Base-by-base conservation (phyloP, 92 coral and sea anemone species). In the Actinernus sp. region DNA sequence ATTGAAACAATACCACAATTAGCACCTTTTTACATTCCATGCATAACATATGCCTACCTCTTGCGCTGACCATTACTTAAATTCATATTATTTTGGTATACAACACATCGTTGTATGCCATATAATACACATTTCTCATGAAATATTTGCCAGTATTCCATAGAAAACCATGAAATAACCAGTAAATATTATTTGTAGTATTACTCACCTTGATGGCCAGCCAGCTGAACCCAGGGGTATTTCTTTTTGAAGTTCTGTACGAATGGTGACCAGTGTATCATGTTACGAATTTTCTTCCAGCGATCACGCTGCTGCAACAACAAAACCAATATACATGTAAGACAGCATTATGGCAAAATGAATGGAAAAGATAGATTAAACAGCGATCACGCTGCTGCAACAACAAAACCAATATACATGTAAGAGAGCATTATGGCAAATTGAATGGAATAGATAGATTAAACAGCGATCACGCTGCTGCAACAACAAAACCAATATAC, bases 211-310 rank as follows among this genome's bases (percentile, higher is more conserved):
- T 91, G 98, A 46, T 94, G 98, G 27, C 98, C 98, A 33, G 98
- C 98, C 36, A 94, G 88, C 58, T 94, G 98, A 2, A 94, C 97
- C 98, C 98, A 94, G 1, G 98, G 98, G 71, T 91, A 91, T 65
- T 94, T 94, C 90, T 91, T 94, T 58, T 94, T 94, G 55, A 87
- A 91, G 61, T 76, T 87, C 64, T 94, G 96, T 31, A 88, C 98
- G 88, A 94, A 91, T 0, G 97, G 98, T 0, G 97, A 84, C 98
- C 98, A 94, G 10, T 91, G 97, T 28, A 94, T 91, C 89, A 94
- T 85, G 29, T 86, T 75, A 12, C 95, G 85, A 7, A 94, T 91
- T 49, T 94, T 94, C 60, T 84, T 94, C 98, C 98, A 94, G 49
- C 82, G 71, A 39, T 86, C 60, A 52, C 50, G 56, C 64, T 63